Percentiles rank a stretch among this genome's conserved stretches.
Conservation (phyloP, 1,140 invertebrate genomes). For the Drosophila sucinea region DNA sequence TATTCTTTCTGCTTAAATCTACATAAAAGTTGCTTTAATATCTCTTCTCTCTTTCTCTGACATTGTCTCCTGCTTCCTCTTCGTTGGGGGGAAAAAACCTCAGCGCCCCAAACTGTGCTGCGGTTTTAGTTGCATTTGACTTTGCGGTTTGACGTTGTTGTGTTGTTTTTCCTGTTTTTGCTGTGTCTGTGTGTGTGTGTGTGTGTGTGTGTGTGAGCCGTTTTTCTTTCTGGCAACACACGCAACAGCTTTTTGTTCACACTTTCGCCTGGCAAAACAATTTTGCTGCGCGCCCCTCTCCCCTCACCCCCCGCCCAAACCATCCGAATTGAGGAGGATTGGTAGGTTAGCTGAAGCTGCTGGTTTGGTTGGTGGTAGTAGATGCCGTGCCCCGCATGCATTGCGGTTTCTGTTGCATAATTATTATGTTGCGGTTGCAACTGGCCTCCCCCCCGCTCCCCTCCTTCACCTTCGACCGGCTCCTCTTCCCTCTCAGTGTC, state of each 20-base stretch:
- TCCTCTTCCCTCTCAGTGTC: constrained; percentile 40
- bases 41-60: neutral
- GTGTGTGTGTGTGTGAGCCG: constrained; percentile 25
- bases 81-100: constrained; percentile 34
- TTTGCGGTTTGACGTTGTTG: constrained; percentile 79
- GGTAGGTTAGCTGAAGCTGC: neutral
- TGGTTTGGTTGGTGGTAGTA: neutral
- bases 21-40: constrained; percentile 46
- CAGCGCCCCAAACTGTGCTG: constrained; percentile 66
- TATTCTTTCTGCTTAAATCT: constrained; percentile 17
- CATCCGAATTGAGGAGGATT: constrained; percentile 10
- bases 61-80: neutral
- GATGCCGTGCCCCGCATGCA: constrained; percentile 64
- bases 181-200: constrained; percentile 50
- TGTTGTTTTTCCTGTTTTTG: constrained; percentile 53
- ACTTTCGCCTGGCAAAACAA: constrained; percentile 79
- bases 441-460: constrained; percentile 15
- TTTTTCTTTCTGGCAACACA: constrained; percentile 60
- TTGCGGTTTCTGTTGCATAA: constrained; percentile 81
- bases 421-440: constrained; percentile 77
- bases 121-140: constrained; percentile 79
- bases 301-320: neutral
- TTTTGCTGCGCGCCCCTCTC: constrained; percentile 64
- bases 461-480: neutral
- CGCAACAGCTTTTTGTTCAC: constrained; percentile 80